Evolutionary conservation across 2,113 vertebrate species (phyloP).

Genomic region (Elaphurus davidianus): DNA sequence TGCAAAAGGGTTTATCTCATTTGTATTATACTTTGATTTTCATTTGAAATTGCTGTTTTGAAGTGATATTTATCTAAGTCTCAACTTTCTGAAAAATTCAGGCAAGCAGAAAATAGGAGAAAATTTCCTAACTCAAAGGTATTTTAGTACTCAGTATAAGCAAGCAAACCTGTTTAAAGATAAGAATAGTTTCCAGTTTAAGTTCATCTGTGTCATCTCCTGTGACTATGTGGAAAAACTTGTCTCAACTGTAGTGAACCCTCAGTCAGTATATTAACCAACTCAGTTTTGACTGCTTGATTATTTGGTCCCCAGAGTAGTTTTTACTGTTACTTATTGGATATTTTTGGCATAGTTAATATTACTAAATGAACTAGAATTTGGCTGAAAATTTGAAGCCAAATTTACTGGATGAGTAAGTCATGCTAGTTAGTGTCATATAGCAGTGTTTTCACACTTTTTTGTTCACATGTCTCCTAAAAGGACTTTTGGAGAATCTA

Average conservation of each 20-base stretch:
- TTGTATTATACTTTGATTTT: neutral
- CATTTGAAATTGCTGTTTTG: neutral
- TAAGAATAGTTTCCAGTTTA: neutral
- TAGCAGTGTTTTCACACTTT: neutral
- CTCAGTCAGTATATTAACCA: neutral
- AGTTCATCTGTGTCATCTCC: neutral
- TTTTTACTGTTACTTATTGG: neutral
- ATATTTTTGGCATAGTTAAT: neutral
- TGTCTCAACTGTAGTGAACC: neutral
- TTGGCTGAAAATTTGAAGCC: conserved; percentile 32
- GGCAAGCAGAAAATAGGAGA: neutral
- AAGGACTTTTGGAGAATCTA: neutral
- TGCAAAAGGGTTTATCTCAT: neutral
- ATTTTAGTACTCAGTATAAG: neutral
- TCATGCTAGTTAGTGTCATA: neutral
- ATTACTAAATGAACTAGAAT: neutral
- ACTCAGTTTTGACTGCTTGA: neutral
- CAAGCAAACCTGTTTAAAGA: neutral
- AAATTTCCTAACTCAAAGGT: neutral
- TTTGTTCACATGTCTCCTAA: neutral
- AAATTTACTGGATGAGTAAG: neutral
- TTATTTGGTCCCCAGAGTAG: neutral
- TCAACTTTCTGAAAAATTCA: neutral
- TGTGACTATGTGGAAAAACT: neutral
- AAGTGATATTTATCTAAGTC: neutral